Conservation (phyloP, 2,113 vertebrate species). For the Willisornis vidua region DNA sequence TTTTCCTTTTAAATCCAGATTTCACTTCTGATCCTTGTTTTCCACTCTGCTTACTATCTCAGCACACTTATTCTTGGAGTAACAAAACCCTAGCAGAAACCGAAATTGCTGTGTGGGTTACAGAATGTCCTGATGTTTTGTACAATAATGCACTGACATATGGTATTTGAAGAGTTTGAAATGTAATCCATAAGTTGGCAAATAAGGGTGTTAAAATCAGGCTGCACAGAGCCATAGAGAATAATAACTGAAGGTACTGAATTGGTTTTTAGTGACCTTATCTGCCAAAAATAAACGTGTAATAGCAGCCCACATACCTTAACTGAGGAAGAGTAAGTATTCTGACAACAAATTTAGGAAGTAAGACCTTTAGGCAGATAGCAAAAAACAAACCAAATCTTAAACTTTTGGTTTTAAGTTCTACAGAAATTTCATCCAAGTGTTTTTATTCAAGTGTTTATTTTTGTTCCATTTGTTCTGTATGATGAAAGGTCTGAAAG, state of each 20-base stretch:
- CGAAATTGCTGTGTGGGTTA: background rate
- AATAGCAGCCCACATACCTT: background rate
- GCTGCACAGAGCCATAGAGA: background rate
- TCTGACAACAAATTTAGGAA: background rate
- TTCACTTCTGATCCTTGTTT: slow-evolving; percentile 16
- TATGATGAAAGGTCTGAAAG: background rate
- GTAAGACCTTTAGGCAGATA: background rate
- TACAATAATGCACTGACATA: background rate
- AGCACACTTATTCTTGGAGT: slow-evolving; percentile 9
- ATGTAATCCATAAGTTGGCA: background rate
- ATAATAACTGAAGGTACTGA: background rate
- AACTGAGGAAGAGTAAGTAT: background rate
- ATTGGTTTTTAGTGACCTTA: background rate
- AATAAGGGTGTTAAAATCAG: background rate
- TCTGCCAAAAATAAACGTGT: background rate
- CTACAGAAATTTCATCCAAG: background rate
- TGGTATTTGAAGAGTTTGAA: background rate
- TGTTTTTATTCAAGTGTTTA: background rate
- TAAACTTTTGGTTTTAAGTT: background rate
- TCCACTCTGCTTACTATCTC: background rate
- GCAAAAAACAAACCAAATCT: background rate
- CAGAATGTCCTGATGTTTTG: background rate
- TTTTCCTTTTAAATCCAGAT: background rate
- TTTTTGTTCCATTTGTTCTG: background rate
- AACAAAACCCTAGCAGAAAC: background rate